Base-by-base conservation (phyloP, 2,113 vertebrate species). In the Xiphophorus couchianus region DNA sequence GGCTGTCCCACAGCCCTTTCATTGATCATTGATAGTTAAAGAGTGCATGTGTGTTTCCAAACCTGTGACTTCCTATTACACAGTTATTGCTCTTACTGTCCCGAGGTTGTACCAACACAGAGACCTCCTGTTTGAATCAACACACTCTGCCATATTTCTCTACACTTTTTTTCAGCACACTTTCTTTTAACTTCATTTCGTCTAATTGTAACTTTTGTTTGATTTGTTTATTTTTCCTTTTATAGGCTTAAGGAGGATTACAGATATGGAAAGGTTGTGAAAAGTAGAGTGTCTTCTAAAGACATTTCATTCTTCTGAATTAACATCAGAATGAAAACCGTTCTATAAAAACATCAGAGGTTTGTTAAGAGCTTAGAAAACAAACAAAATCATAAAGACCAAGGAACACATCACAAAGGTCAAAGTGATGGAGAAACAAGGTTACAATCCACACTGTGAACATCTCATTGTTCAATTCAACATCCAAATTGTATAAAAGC, bases 1-100 rank as follows among this genome's bases (percentile, higher is more conserved):
- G 69, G 73, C 62, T 71, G 70, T 80, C 82, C 66, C 77, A 64
- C 64, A 74, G 66, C 67, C 33, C 12, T 75, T 58, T 78, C 85
- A 89, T 81, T 90, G 83, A 71, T 80, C 65, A 76, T 74, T 80
- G 83, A 84, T 74, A 67, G 62, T 44, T 68, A 33, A 6, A 70
- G 31, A 42, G 64, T 54, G 60, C 58, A 74, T 66, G 35, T 62
- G 28, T 69, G 33, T 39, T 54, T 81, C 67, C 62, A 71, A 62
- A 51, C 72, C 62, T 27, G 28, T 51, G 54, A 29, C 58, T 78
- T 58, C 74, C 63, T 67, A 5, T 78, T 73, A 22, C 67, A 15
- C 29, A 79, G 63, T 82, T 76, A 68, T 71, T 58, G 17, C 39
- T 73, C 78, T 73, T 82, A 44, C 15, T 78, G 62, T 73, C 51